Conservation (phyloP, 2,888 invertebrate genomes). For the Oligia latruncula region DNA sequence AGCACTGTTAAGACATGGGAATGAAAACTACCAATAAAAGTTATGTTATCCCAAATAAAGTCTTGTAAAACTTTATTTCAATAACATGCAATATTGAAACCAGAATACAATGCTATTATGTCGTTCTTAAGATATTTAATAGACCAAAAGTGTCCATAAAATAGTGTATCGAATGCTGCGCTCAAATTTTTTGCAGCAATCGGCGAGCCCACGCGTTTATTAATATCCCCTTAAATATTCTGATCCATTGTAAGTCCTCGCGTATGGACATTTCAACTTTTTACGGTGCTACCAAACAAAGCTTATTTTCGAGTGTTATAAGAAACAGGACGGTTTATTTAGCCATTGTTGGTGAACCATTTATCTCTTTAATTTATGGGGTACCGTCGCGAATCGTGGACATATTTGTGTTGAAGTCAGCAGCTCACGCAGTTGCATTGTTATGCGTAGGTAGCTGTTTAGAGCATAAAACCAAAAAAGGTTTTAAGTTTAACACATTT, state of each 20-base stretch:
- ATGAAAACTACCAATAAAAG: slow-evolving; percentile 58
- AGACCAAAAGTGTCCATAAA: slow-evolving; percentile 78
- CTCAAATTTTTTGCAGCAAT: slow-evolving; percentile 78
- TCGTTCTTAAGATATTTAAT: slow-evolving; percentile 71
- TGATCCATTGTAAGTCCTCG: slow-evolving; percentile 79
- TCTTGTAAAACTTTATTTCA: slow-evolving; percentile 68
- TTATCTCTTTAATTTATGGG: slow-evolving; percentile 89
- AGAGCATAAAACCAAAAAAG: slow-evolving; percentile 41
- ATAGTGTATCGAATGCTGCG: slow-evolving; percentile 71
- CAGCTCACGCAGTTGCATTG: slow-evolving; percentile 76
- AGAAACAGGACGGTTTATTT: slow-evolving; percentile 86
- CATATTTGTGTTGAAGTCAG: slow-evolving; percentile 82
- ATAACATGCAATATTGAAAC: slow-evolving; percentile 60
- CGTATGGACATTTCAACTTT: slow-evolving; percentile 85
- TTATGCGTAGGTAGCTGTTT: slow-evolving; percentile 67
- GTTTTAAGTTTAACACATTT: slow-evolving; percentile 29
- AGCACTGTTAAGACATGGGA: slow-evolving; percentile 56
- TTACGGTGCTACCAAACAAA: slow-evolving; percentile 82
- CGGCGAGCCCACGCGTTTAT: slow-evolving; percentile 74
- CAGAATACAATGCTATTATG: slow-evolving; percentile 65
- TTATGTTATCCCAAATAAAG: slow-evolving; percentile 73
- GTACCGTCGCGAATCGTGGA: slow-evolving; percentile 85
- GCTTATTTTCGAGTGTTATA: slow-evolving; percentile 85
- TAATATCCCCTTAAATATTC: slow-evolving; percentile 82
- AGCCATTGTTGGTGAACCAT: slow-evolving; percentile 88